These are phyloP conservation scores for Sebastes hubbsi DNA, from an alignment of 2,797 vertebrate species.

Conservation along the genomic window DNA sequence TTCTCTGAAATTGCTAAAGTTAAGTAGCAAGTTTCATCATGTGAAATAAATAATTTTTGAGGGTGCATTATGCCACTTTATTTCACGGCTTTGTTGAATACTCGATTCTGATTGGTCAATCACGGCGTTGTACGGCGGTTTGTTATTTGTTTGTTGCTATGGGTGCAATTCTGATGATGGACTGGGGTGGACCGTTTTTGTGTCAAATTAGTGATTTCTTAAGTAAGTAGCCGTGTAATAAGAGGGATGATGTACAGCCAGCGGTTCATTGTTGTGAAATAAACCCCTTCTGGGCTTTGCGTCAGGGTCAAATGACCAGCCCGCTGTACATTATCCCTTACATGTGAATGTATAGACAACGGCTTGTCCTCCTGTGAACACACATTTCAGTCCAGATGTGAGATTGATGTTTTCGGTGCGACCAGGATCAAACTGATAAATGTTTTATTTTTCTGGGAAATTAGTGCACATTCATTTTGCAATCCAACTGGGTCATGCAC, in stretches of 20 bases:
- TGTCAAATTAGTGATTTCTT: not conserved
- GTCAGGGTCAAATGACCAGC: no score
- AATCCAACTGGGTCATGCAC: conserved; percentile 22
- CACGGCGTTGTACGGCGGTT: not conserved
- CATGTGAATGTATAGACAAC: not conserved
- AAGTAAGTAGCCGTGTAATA: not conserved
- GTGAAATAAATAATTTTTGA: not conserved
- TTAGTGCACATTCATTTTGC: conserved; percentile 26
- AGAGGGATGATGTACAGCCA: not conserved
- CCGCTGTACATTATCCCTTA: no score
- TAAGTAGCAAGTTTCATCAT: conserved; percentile 34
- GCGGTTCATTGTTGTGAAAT: not conserved
- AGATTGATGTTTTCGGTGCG: not conserved
- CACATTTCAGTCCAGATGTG: not conserved
- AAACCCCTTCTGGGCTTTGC: not conserved
- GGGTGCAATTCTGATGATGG: not conserved
- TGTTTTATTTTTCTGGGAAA: conserved; percentile 40
- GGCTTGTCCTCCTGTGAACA: not conserved
- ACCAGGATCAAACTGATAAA: conserved; percentile 35
- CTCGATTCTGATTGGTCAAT: not conserved
- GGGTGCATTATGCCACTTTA: not conserved
- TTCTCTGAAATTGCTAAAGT: conserved; percentile 8
- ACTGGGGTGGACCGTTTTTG: not conserved
- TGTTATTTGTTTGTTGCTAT: not conserved
- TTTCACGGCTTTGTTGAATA: not conserved